Percentiles rank a stretch among this genome's conserved stretches.
These are phyloP conservation scores for Paracentrotus lividus DNA, from an alignment of 53 echinoderm and acorn worm genomes.

Conservation along the genomic window DNA sequence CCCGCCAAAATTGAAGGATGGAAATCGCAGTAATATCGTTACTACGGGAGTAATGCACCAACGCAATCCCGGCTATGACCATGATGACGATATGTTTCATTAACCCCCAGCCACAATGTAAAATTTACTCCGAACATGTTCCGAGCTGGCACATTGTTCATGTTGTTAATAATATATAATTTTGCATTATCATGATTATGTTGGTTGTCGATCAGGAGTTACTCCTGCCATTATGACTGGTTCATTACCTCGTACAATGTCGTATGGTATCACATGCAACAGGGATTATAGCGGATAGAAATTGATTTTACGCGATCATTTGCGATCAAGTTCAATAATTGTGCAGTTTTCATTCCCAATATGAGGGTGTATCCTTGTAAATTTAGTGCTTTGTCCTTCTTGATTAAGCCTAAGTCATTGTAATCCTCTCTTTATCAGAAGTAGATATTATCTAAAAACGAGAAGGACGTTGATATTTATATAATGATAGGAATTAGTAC, in stretches of 20 bases:
- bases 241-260: too few species aligned
- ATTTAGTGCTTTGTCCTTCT: slow-evolving; percentile 33
- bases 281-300: not conserved
- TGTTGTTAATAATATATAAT: too few species aligned
- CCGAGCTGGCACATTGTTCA: too few species aligned
- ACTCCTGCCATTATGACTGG: too few species aligned
- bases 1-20: slow-evolving; percentile 41
- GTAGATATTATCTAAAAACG: not conserved
- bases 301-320: slow-evolving; percentile 5
- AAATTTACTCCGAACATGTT: too few species aligned
- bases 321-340: not conserved
- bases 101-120: too few species aligned
- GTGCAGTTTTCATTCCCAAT: slow-evolving; percentile 39
- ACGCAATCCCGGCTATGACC: not conserved
- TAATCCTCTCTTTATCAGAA: not conserved
- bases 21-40: slow-evolving; percentile 61
- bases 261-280: not conserved
- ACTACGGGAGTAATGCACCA: slow-evolving; percentile 15
- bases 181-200: too few species aligned
- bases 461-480: too few species aligned
- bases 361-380: not conserved
- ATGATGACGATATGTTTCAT: slow-evolving; percentile 1
- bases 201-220: too few species aligned
- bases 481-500: too few species aligned
- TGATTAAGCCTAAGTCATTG: not conserved